Conservation (phyloP, 30 jellyfish, hydroid and myxozoan species). For the Hydra vulgaris region DNA sequence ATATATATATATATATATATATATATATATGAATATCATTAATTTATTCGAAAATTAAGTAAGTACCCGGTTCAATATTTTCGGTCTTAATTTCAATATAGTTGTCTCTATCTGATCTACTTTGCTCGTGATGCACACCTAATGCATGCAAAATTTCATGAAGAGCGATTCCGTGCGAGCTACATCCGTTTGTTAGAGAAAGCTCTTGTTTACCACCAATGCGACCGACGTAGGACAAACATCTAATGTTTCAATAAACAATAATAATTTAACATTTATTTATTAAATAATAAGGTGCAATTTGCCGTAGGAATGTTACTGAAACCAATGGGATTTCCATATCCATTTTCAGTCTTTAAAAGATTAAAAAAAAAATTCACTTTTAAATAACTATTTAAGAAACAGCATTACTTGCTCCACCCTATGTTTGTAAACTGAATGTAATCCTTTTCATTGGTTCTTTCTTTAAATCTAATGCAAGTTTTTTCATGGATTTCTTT, state of each 20-base stretch:
- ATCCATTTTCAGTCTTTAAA: too few species aligned
- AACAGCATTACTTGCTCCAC: slow-evolving; percentile 6
- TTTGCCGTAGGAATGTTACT: too few species aligned
- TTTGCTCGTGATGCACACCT: neutral
- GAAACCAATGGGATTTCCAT: too few species aligned
- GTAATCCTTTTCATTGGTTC: slow-evolving; percentile 14
- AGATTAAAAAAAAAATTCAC: too few species aligned
- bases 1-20: too few species aligned
- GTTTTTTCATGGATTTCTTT: neutral
- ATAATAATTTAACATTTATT: too few species aligned
- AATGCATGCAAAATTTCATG: neutral
- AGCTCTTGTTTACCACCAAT: neutral
- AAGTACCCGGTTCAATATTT: neutral
- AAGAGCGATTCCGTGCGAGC: neutral
- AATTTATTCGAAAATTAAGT: too few species aligned
- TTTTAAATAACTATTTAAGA: too few species aligned
- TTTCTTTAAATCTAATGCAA: neutral
- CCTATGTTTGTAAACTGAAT: slow-evolving; percentile 2
- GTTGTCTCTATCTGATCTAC: neutral
- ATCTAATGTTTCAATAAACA: too few species aligned
- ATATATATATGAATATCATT: neutral
- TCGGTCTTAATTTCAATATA: neutral
- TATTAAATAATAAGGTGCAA: too few species aligned
- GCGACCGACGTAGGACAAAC: neutral
- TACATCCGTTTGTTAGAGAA: neutral